Evolutionary conservation across 1,140 invertebrate genomes (phyloP).

Genomic region (Probaryconus sp.): DNA sequence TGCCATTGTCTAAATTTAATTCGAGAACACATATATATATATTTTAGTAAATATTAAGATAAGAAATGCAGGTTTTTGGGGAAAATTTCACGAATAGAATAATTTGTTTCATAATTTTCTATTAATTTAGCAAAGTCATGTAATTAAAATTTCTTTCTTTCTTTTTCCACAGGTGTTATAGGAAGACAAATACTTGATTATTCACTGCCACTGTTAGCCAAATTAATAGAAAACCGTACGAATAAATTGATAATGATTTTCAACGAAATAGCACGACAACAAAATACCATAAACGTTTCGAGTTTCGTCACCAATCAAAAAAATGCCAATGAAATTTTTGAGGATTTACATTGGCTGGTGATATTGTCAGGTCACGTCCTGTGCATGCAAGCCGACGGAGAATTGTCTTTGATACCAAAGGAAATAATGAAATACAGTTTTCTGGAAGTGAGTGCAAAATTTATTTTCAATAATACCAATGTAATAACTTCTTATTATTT

Average conservation of each 20-base stretch:
- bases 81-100: no score
- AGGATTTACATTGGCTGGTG: conserved; percentile 94
- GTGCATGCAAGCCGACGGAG: conserved; percentile 85
- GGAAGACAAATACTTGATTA: conserved; percentile 79
- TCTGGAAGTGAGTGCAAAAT: conserved; percentile 72
- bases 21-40: no score
- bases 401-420: conserved; percentile 86
- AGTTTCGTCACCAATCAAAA: conserved; percentile 74
- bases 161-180: conserved; percentile 68
- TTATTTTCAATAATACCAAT: conserved; percentile 1
- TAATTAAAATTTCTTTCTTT: neutral
- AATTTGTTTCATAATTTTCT: no score
- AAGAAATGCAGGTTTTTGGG: no score
- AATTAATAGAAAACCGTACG: conserved; percentile 83
- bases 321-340: conserved; percentile 83
- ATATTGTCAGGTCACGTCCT: conserved; percentile 87
- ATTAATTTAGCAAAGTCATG: no score
- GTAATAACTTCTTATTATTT: no score
- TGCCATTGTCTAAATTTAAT: no score
- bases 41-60: no score
- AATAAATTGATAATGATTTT: conserved; percentile 81
- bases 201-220: conserved; percentile 80
- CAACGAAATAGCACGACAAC: conserved; percentile 80
- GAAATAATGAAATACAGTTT: conserved; percentile 87
- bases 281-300: conserved; percentile 79